These are phyloP conservation scores for Climacteris rufus DNA, from an alignment of 2,113 vertebrate species.

Conservation along the genomic window DNA sequence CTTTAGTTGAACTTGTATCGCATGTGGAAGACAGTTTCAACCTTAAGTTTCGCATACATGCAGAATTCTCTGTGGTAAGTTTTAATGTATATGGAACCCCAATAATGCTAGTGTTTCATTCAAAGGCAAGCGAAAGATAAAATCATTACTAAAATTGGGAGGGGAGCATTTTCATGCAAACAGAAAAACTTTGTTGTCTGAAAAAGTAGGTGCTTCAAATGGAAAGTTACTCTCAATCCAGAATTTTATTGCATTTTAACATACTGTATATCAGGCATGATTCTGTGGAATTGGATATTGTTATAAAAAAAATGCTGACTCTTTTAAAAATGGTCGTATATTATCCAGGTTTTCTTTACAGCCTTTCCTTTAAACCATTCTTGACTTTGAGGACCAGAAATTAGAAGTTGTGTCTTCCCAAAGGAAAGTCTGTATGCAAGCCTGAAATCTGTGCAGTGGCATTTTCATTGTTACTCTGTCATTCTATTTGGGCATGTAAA, in stretches of 20 bases:
- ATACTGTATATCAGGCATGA: background rate
- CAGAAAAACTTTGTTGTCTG: background rate
- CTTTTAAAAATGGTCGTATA: background rate
- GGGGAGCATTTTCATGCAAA: background rate
- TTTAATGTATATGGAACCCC: background rate
- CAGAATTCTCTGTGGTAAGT: background rate
- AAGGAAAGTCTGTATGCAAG: background rate
- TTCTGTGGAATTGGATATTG: background rate
- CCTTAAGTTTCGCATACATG: background rate
- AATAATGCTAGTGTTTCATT: background rate
- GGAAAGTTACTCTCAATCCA: background rate
- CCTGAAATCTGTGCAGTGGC: background rate
- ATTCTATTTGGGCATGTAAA: background rate
- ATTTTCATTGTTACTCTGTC: background rate
- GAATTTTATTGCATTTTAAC: background rate
- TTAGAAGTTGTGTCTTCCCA: background rate
- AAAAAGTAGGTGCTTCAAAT: background rate
- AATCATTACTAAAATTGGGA: background rate
- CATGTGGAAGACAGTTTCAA: background rate
- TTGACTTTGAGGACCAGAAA: background rate
- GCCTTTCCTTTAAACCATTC: background rate
- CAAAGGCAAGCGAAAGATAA: background rate
- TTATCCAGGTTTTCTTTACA: background rate
- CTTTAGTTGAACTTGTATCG: background rate
- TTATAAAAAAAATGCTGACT: background rate